Percentiles rank a stretch among this genome's conserved stretches.
Conservation (phyloP, 2,797 vertebrate genomes). For the Microhierax caerulescens region DNA sequence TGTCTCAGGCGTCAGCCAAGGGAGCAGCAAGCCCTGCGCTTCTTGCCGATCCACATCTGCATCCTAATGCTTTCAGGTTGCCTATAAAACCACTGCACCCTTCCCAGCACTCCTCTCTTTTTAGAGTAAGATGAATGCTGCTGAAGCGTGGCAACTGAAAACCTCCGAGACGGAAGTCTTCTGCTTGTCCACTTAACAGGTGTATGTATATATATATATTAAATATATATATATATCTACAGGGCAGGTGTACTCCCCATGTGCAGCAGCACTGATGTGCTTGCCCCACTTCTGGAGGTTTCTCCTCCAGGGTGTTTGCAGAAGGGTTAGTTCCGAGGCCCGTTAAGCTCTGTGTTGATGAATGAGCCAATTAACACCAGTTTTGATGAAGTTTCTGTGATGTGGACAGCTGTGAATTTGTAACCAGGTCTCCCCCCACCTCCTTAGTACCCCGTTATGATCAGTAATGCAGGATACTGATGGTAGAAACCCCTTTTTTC, state of each 20-base stretch:
- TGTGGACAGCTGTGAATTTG: conserved; percentile 16
- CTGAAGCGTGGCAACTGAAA: background rate
- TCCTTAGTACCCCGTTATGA: conserved; percentile 2
- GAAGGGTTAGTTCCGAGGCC: conserved; percentile 27
- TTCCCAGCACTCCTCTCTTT: conserved; percentile 31
- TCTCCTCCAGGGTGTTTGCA: background rate
- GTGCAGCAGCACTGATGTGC: background rate
- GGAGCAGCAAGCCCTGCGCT: background rate
- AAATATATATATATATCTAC: too few species aligned
- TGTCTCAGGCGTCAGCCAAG: background rate
- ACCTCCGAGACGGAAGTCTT: background rate
- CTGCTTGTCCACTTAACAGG: background rate
- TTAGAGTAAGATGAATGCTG: conserved; percentile 9
- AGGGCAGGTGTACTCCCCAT: background rate
- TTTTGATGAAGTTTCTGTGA: conserved; percentile 24
- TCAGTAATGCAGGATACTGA: background rate
- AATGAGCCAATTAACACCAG: conserved; percentile 11
- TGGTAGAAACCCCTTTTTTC: conserved; percentile 19
- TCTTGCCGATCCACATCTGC: background rate
- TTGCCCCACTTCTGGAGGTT: background rate
- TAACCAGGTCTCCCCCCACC: background rate
- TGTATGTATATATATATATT: background rate
- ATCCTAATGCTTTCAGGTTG: background rate
- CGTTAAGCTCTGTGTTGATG: background rate
- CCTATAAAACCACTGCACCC: background rate